Conservation (phyloP, 2,797 vertebrate genomes). For the Rhinophrynus dorsalis region DNA sequence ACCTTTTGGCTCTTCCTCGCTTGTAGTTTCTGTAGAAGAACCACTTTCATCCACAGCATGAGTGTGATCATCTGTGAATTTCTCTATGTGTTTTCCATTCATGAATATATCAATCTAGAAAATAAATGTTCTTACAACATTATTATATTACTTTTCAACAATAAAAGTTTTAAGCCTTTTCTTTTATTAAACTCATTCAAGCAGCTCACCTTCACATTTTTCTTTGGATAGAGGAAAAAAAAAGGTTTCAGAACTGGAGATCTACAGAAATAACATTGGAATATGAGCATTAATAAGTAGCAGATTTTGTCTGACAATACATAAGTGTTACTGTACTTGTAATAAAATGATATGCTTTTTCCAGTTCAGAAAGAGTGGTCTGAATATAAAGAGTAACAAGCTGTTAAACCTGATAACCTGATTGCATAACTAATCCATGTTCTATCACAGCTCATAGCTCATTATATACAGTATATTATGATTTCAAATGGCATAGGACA, state of each 20-base stretch:
- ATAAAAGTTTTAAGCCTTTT: background rate
- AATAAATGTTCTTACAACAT: conserved; percentile 2
- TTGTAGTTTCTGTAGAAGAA: conserved; percentile 50
- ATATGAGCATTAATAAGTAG: background rate
- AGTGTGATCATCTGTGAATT: conserved; percentile 59
- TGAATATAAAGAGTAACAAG: no score
- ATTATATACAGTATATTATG: no score
- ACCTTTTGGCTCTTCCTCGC: conserved; percentile 65
- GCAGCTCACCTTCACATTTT: conserved; percentile 72
- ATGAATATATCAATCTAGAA: conserved; percentile 73
- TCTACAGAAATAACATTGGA: conserved; percentile 56
- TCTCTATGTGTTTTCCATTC: conserved; percentile 71
- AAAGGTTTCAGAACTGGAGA: conserved; percentile 83
- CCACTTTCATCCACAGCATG: conserved; percentile 59
- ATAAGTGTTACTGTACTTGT: no score
- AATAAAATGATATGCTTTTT: no score
- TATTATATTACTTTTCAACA: background rate
- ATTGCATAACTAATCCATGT: no score
- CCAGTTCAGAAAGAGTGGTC: no score
- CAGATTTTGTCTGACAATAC: no score
- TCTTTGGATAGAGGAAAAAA: conserved; percentile 81
- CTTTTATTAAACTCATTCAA: background rate
- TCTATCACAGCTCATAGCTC: no score
- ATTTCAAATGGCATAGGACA: no score
- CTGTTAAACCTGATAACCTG: no score